These are phyloP conservation scores for Apus apus DNA, from an alignment of 2,113 vertebrate genomes.

Conservation along the genomic window DNA sequence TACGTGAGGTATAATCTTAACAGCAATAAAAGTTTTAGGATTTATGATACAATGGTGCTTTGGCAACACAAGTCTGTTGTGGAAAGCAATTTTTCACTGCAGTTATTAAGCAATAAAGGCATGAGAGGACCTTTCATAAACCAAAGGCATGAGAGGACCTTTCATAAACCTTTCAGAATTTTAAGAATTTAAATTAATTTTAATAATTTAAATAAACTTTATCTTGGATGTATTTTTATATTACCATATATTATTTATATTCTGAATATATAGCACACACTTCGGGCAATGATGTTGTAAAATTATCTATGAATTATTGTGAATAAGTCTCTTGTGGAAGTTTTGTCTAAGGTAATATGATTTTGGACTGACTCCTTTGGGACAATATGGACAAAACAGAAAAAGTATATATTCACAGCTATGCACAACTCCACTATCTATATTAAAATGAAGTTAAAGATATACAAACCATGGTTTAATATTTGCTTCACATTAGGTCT, in stretches of 20 bases:
- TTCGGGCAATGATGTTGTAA: not conserved
- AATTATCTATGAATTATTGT: not conserved
- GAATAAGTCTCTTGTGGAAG: not conserved
- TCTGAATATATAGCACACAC: not conserved
- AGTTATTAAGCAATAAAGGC: not conserved
- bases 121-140: not conserved
- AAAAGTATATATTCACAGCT: not conserved
- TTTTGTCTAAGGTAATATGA: not conserved
- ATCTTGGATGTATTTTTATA: not conserved
- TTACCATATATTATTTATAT: too few relatives aligned
- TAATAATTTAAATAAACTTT: not conserved
- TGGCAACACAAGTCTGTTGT: not conserved
- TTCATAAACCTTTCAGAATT: not conserved
- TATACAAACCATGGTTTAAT: not conserved
- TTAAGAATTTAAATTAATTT: not conserved
- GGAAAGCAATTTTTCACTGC: not conserved
- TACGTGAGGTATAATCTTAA: not conserved
- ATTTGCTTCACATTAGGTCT: not conserved
- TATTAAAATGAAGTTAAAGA: not conserved
- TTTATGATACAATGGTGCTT: not conserved
- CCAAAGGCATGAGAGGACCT: not conserved
- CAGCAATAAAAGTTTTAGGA: not conserved
- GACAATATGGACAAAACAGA: accelerated
- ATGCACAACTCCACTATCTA: not conserved
- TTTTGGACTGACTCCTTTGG: not conserved